Base-by-base conservation (phyloP, 2,888 invertebrate species). In the Drymonia ruficornis region DNA sequence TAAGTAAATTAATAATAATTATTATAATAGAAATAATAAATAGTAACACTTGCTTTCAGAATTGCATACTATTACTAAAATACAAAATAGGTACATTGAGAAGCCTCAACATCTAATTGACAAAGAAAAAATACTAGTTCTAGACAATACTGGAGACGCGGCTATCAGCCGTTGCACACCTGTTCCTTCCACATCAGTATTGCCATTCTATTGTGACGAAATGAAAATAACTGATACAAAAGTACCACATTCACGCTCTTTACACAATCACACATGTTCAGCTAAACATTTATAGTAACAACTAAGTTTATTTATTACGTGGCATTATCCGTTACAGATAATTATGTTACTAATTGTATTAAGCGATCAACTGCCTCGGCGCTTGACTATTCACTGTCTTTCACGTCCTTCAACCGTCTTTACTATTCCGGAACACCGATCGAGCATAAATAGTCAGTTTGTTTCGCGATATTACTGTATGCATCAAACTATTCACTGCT, bases 271-370 rank as follows among this genome's bases (percentile, higher is more conserved):
- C 87, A 86, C 91, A 82, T 80, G 76, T 81, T 87, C 91, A 84
- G 86, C 92, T 92, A 92, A 91, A 92, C 91, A 92, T 91, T 91
- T 91, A 92, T 89, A 83, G 80, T 92, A 92, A 91, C 91, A 89
- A 87, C 92, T 92, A 92, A 85, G 78, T 84, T 84, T 84, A 86
- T 81, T 83, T 76, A 84, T 86, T 87, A 89, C 80, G 77, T 83
- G 79, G 72, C 73, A 84, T 86, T 85, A 89, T 80, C 87, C 81
- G 72, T 85, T 87, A 85, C 83, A 86, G 89, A 87, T 86, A 89
- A 87, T 82, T 86, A 86, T 84, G 83, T 86, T 83, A 84, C 78
- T 79, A 80, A 81, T 85, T 81, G 84, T 80, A 83, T 76, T 70
- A 80, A 86, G 86, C 84, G 82, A 78, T 70, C 70, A 67, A 72